Conservation (phyloP, 2,113 vertebrate species). For the Halcyon senegalensis region DNA sequence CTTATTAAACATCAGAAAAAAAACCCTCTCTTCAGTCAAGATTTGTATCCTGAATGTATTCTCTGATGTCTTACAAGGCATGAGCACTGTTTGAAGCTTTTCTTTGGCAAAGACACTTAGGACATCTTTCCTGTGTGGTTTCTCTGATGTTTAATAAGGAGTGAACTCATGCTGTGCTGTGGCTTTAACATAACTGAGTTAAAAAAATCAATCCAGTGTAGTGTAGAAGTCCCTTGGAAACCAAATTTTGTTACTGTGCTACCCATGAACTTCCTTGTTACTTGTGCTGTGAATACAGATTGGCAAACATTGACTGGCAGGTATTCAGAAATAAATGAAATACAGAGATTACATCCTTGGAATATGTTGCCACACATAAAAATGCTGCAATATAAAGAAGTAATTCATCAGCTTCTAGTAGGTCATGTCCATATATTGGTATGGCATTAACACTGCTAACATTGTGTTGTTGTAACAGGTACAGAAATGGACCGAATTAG, state of each 20-base stretch:
- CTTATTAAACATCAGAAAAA: not conserved
- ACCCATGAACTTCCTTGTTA: not conserved
- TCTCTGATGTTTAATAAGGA: conserved; percentile 15
- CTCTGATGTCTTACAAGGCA: not conserved
- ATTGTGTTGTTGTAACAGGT: not conserved
- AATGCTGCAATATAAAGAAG: not conserved
- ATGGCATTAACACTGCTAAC: not conserved
- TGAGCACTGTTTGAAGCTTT: not conserved
- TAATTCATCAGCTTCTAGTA: not conserved
- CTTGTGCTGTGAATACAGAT: not conserved
- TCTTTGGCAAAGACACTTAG: not conserved
- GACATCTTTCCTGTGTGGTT: conserved; percentile 25
- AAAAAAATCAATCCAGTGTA: not conserved
- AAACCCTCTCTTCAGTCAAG: not conserved
- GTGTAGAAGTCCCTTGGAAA: not conserved
- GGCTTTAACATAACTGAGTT: not conserved
- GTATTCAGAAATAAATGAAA: not conserved
- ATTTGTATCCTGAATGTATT: not conserved
- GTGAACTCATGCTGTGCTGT: not conserved
- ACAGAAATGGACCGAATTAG: not conserved
- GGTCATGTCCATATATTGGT: not conserved
- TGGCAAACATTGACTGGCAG: not conserved
- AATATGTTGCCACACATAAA: not conserved
- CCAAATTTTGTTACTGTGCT: not conserved
- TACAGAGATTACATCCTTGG: not conserved